phyloP scores from a whole-genome alignment of 2,113 vertebrate genomes.

The Reinhardtius hippoglossoides region DNA sequence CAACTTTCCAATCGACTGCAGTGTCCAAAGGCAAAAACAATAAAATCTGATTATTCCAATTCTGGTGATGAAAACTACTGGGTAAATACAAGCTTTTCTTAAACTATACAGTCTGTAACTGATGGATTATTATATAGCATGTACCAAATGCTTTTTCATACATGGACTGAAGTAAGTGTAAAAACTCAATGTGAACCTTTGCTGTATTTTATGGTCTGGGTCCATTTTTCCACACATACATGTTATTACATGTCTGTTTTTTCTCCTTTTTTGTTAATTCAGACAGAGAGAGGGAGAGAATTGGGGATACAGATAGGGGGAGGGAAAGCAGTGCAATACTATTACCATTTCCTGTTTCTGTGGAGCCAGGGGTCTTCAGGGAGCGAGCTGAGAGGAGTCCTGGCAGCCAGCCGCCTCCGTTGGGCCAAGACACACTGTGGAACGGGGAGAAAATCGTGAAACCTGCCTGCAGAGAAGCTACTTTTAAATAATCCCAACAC shows the following conservation, averaged over 20 bases:
- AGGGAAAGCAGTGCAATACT: slow-evolving; percentile 86
- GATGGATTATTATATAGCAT: slow-evolving; percentile 3
- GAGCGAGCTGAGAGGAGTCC: slow-evolving; percentile 84
- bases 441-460: slow-evolving; percentile 75
- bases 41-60: slow-evolving; percentile 5
- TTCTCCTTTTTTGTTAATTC: slow-evolving; percentile 67
- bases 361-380: slow-evolving; percentile 80
- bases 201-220: slow-evolving; percentile 49
- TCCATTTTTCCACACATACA: slow-evolving; percentile 67
- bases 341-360: slow-evolving; percentile 90
- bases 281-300: slow-evolving; percentile 49
- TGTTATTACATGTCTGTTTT: slow-evolving; percentile 69
- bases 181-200: slow-evolving; percentile 47
- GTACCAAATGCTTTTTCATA: neutral
- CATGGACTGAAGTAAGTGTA: slow-evolving; percentile 31
- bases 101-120: slow-evolving; percentile 1
- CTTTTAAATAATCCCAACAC: slow-evolving; percentile 82
- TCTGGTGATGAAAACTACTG: slow-evolving; percentile 17
- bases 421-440: slow-evolving; percentile 84
- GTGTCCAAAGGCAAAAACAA: slow-evolving; percentile 8
- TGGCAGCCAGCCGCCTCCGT: slow-evolving; percentile 77
- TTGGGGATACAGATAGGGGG: slow-evolving; percentile 78
- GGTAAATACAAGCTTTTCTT: neutral
- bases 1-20: neutral
- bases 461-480: slow-evolving; percentile 71